Conservation (phyloP, 2,113 vertebrate species). For the Physeter macrocephalus region DNA sequence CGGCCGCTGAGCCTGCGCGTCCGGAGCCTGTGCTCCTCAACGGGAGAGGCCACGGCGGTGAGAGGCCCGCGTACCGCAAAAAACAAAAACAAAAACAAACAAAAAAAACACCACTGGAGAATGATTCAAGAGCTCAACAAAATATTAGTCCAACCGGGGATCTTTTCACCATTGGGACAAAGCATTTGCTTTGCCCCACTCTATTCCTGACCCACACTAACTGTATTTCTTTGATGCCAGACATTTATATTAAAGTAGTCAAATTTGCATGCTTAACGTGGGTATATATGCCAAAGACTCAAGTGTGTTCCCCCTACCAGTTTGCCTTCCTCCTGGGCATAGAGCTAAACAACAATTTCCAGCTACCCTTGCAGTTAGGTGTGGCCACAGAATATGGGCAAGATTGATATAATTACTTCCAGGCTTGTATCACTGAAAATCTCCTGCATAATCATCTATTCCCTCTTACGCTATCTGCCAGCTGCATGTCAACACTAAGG, state of each 20-base stretch:
- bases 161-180: not conserved
- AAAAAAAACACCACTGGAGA: not conserved
- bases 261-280: not conserved
- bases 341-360: not conserved
- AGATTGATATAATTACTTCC: not conserved
- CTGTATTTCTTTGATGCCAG: not conserved
- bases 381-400: not conserved
- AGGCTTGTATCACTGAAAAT: not conserved
- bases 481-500: not conserved
- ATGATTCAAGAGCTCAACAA: not conserved
- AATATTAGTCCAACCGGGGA: not conserved
- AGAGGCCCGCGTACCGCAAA: too few relatives aligned
- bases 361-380: not conserved
- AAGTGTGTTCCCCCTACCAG: not conserved
- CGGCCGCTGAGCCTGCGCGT: too few relatives aligned
- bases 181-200: not conserved
- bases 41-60: too few relatives aligned
- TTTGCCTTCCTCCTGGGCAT: not conserved
- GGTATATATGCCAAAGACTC: not conserved
- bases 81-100: too few relatives aligned
- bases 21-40: too few relatives aligned
- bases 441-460: not conserved
- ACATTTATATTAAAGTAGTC: not conserved
- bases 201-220: not conserved
- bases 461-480: not conserved